These are phyloP conservation scores for Rhagoletis zephyria DNA, from an alignment of 1,140 invertebrate species.

Conservation along the genomic window DNA sequence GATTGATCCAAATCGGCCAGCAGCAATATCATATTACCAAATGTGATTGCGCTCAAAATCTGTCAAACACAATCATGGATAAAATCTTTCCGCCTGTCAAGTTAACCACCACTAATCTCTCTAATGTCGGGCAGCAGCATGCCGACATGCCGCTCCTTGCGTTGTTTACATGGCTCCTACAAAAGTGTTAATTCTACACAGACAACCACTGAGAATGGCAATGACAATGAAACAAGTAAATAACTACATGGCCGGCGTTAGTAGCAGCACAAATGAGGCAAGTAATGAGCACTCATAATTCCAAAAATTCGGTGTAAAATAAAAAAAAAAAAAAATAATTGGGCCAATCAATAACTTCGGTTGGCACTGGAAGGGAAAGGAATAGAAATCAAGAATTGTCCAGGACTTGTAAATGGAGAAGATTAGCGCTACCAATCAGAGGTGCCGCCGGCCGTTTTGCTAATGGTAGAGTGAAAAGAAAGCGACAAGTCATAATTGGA, in stretches of 20 bases:
- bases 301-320: background rate
- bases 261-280: background rate
- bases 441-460: background rate
- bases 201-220: constrained; percentile 4
- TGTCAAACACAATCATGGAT: constrained; percentile 51
- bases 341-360: background rate
- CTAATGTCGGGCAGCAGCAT: constrained; percentile 41
- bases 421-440: constrained; percentile 13
- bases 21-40: constrained; percentile 39
- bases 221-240: background rate
- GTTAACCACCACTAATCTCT: constrained; percentile 48
- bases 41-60: constrained; percentile 49
- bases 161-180: constrained; percentile 25
- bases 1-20: background rate
- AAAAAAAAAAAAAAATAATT: background rate
- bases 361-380: background rate
- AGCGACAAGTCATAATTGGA: background rate
- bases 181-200: constrained; percentile 43
- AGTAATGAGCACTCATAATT: constrained; percentile 47
- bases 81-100: constrained; percentile 46
- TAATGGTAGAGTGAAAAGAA: background rate
- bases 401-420: background rate
- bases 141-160: background rate
- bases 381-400: background rate
- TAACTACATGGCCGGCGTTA: background rate